These are phyloP conservation scores for Copidosoma aretas DNA, from an alignment of 2,888 invertebrate species.

Conservation along the genomic window DNA sequence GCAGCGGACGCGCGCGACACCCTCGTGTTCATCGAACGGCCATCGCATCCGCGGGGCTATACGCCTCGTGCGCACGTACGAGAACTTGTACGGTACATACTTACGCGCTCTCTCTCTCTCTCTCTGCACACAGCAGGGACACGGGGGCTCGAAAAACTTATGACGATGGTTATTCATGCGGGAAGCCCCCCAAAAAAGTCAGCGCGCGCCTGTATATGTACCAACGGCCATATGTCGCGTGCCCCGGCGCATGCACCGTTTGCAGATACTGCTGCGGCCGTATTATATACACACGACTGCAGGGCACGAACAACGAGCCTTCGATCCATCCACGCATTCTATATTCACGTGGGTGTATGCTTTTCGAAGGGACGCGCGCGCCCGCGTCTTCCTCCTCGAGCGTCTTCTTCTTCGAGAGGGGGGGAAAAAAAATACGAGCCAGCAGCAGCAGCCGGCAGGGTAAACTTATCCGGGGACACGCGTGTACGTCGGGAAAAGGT, in stretches of 20 bases:
- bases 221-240: conserved; percentile 27
- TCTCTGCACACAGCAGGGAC: not conserved
- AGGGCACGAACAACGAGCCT: too few species aligned
- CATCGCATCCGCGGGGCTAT: not conserved
- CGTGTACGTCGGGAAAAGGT: not conserved
- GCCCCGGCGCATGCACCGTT: conserved; percentile 16
- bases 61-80: not conserved
- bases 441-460: not conserved
- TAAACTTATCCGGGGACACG: not conserved
- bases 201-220: conserved; percentile 1
- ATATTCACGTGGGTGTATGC: too few species aligned
- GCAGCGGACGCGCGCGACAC: too few species aligned
- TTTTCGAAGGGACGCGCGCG: too few species aligned
- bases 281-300: not conserved
- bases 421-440: not conserved
- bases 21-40: not conserved
- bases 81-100: not conserved
- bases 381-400: too few species aligned
- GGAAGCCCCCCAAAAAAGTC: not conserved
- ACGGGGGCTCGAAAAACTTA: not conserved
- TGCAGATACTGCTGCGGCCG: not conserved
- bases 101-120: too few species aligned
- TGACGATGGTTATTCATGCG: not conserved
- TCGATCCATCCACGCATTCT: too few species aligned
- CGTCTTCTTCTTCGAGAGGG: not conserved